Evolutionary conservation across 2,113 vertebrate species (phyloP).

Genomic region (Alaudala cheleensis): DNA sequence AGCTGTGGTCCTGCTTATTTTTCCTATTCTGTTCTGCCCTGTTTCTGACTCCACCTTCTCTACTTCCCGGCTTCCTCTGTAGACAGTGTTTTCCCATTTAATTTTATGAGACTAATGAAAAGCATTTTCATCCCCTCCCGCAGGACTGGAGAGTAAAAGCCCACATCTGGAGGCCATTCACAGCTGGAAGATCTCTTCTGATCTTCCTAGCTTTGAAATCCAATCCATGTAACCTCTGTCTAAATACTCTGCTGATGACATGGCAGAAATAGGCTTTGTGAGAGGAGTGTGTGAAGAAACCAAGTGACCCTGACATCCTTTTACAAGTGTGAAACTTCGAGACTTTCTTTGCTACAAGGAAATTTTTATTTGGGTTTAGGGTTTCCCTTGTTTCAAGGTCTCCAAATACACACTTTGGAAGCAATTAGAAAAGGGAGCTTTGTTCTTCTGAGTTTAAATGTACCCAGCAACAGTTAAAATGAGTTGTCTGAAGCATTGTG

Average conservation of each 20-base stretch:
- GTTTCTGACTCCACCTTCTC: slow-evolving; percentile 46
- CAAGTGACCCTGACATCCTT: neutral
- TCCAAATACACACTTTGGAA: neutral
- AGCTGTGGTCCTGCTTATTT: neutral
- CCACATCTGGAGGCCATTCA: slow-evolving; percentile 77
- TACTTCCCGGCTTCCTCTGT: neutral
- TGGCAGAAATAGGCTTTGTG: neutral
- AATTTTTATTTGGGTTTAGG: neutral
- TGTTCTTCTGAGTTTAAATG: neutral
- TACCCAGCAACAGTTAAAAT: neutral
- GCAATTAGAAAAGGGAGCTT: neutral
- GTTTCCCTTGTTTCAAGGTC: neutral
- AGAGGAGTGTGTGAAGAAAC: neutral
- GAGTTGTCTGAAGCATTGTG: neutral
- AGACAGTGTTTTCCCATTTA: slow-evolving; percentile 68
- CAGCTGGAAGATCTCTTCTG: slow-evolving; percentile 63
- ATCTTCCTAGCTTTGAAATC: slow-evolving; percentile 76
- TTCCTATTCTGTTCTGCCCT: neutral
- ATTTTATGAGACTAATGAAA: slow-evolving; percentile 51
- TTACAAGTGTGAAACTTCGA: neutral
- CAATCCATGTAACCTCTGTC: slow-evolving; percentile 47
- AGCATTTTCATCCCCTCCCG: slow-evolving; percentile 8
- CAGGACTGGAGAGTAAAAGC: slow-evolving; percentile 52
- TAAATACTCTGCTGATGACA: slow-evolving; percentile 36
- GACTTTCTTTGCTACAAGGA: neutral